Percentiles rank a stretch among this genome's conserved stretches.
phyloP scores from a whole-genome alignment of 2,113 vertebrate genomes.

The Istiophorus platypterus region DNA sequence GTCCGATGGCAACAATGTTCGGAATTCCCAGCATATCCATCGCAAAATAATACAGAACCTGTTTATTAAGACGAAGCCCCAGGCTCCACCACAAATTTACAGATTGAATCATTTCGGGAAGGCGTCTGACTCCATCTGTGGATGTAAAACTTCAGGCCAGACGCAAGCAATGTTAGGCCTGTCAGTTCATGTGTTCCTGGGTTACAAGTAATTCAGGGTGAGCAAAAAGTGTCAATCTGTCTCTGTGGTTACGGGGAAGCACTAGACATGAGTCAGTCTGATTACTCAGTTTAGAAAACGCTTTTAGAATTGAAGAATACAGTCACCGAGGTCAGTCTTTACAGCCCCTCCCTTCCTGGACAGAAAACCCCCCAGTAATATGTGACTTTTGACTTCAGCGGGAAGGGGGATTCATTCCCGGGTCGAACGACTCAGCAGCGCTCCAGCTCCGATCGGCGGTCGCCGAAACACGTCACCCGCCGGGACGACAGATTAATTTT shows the following conservation, averaged over 20 bases:
- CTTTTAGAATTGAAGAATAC: neutral
- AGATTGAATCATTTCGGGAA: slow-evolving; percentile 12
- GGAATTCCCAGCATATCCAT: neutral
- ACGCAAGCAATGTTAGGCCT: neutral
- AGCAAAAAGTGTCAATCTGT: neutral
- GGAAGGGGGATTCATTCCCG: too few species aligned
- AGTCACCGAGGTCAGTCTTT: neutral
- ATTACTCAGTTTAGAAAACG: neutral
- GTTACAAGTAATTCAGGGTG: neutral
- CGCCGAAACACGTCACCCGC: too few species aligned
- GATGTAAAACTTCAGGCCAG: neutral
- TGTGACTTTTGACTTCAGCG: too few species aligned
- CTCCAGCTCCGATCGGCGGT: too few species aligned
- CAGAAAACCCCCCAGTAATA: too few species aligned
- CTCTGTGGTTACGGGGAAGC: neutral
- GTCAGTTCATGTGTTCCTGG: neutral
- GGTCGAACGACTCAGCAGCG: too few species aligned
- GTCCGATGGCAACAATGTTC: slow-evolving; percentile 5
- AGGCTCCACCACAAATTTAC: neutral
- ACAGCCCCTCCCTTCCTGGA: too few species aligned
- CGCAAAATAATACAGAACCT: slow-evolving; percentile 5
- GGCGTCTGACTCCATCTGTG: neutral
- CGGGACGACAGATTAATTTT: too few species aligned
- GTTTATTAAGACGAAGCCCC: slow-evolving; percentile 4
- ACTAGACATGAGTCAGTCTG: neutral